Conservation (phyloP, 2,113 vertebrate species). For the Albula glossodonta region DNA sequence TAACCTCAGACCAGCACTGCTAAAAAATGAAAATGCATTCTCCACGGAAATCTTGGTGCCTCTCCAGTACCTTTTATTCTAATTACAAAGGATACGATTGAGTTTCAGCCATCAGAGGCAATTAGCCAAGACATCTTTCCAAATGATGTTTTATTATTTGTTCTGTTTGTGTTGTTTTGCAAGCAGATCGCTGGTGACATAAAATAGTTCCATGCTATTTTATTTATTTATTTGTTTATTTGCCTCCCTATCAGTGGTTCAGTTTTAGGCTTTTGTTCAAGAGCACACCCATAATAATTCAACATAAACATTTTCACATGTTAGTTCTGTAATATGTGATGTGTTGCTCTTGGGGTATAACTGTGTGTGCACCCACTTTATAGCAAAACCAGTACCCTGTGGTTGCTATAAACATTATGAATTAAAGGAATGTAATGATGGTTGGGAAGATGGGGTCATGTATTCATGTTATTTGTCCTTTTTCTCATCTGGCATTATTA, state of each 20-base stretch:
- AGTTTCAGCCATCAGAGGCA: slow-evolving; percentile 55
- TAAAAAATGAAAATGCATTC: slow-evolving; percentile 55
- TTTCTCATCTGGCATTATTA: neutral
- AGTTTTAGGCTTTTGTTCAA: neutral
- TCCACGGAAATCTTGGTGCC: slow-evolving; percentile 55
- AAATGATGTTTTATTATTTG: neutral
- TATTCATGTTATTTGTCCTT: neutral
- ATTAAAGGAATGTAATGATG: neutral
- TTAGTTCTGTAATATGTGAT: neutral
- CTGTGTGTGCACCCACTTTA: neutral
- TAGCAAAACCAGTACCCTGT: neutral
- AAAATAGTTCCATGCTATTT: neutral
- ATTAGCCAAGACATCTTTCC: slow-evolving; percentile 38
- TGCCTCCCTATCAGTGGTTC: neutral
- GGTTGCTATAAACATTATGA: neutral
- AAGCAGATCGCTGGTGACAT: neutral
- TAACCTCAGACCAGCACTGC: slow-evolving; percentile 12
- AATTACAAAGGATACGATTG: slow-evolving; percentile 64
- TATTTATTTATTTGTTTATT: neutral
- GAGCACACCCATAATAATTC: neutral
- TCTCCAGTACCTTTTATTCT: slow-evolving; percentile 61
- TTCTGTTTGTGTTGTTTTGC: neutral
- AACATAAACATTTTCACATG: neutral
- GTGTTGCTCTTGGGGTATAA: neutral
- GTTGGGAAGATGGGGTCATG: neutral